Evolutionary conservation across 1,140 invertebrate genomes (phyloP).

Genomic region (Carposina sasakii): DNA sequence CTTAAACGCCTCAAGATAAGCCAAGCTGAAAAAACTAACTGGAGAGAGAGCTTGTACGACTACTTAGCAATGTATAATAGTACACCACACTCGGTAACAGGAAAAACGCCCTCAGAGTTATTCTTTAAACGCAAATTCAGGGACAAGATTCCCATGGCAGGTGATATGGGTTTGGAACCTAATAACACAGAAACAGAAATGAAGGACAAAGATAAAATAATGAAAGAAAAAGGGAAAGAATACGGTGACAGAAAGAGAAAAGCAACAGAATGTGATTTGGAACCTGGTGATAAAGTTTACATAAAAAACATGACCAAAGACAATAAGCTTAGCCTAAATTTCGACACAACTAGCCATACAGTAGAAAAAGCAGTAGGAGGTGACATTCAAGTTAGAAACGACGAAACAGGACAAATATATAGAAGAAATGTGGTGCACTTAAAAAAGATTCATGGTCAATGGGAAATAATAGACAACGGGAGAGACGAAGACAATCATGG

Average conservation of each 20-base stretch:
- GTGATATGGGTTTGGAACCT: neutral
- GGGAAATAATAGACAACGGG: too few relatives aligned
- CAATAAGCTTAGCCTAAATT: constrained; percentile 5
- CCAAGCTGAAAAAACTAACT: constrained; percentile 18
- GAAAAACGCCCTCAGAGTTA: constrained; percentile 38
- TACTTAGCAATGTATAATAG: constrained; percentile 36
- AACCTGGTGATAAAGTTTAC: constrained; percentile 6
- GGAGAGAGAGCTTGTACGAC: constrained; percentile 20
- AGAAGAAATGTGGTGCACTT: too few relatives aligned
- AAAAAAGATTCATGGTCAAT: too few relatives aligned
- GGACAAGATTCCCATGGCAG: constrained; percentile 11
- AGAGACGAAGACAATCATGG: too few relatives aligned
- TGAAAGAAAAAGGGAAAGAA: constrained; percentile 2
- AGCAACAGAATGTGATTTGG: neutral
- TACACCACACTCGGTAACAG: constrained; percentile 31
- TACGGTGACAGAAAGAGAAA: constrained; percentile 2
- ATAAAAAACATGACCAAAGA: constrained; percentile 7
- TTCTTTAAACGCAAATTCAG: constrained; percentile 33
- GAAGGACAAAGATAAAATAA: constrained; percentile 1
- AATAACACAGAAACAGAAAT: neutral
- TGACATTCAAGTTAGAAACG: too few relatives aligned
- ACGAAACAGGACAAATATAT: too few relatives aligned
- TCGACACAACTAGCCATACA: too few relatives aligned
- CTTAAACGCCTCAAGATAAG: constrained; percentile 25
- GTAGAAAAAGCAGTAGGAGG: too few relatives aligned